phyloP scores from a whole-genome alignment of 2,888 invertebrate genomes.

The Hydropsyche betteni region DNA sequence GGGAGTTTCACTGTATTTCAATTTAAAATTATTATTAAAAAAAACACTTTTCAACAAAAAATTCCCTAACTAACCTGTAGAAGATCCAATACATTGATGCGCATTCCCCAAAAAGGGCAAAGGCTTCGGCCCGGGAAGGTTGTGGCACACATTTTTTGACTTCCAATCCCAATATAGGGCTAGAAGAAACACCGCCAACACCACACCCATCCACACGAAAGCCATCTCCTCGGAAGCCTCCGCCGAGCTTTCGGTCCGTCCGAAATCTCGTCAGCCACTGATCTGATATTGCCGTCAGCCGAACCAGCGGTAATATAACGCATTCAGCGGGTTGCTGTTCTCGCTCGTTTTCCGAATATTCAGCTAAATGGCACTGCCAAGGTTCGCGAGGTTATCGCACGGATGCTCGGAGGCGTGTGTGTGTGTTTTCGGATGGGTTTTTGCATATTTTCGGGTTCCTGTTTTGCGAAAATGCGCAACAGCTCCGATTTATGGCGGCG shows the following conservation, averaged over 20 bases:
- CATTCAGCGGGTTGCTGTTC: no score
- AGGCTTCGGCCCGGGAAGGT: slow-evolving; percentile 50
- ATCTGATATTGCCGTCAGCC: neutral
- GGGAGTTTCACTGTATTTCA: no score
- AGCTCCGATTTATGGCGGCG: no score
- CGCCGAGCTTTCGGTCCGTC: neutral
- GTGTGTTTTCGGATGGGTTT: neutral
- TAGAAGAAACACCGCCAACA: neutral
- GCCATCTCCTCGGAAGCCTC: neutral
- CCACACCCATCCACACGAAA: neutral
- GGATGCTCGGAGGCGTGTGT: neutral
- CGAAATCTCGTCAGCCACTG: neutral
- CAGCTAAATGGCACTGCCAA: neutral
- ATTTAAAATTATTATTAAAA: no score
- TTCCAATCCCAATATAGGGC: slow-evolving; percentile 14
- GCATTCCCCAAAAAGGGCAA: slow-evolving; percentile 66
- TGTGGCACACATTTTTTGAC: neutral
- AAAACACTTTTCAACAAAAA: no score
- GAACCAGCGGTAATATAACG: no score
- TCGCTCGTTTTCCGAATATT: neutral
- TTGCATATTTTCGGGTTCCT: neutral
- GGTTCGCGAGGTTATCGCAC: slow-evolving; percentile 5
- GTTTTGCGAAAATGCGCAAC: neutral
- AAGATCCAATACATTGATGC: slow-evolving; percentile 58
- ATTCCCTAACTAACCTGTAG: slow-evolving; percentile 57